Conservation (phyloP, 2,888 invertebrate genomes). For the Sarcophaga caerulescens region DNA sequence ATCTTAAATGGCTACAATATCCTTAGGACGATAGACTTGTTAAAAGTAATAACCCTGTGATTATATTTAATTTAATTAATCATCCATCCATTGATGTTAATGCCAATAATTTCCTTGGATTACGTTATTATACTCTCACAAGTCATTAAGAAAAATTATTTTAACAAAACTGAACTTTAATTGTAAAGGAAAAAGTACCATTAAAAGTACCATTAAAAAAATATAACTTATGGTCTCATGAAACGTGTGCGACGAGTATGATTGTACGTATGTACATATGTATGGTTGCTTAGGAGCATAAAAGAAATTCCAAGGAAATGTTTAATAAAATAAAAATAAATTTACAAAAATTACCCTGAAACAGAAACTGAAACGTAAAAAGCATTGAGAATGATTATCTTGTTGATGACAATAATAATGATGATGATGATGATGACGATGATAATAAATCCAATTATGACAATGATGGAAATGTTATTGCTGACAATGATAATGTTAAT, state of each 20-base stretch:
- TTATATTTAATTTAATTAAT: not conserved
- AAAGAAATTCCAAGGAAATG: conserved; percentile 53
- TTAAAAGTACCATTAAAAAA: not conserved
- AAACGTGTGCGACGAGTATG: too few species aligned
- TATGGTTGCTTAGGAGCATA: not conserved
- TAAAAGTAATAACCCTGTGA: not conserved
- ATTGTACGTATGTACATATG: too few species aligned
- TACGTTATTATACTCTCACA: not conserved
- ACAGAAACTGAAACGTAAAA: conserved; percentile 32
- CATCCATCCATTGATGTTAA: not conserved
- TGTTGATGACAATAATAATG: conserved; percentile 63
- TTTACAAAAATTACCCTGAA: conserved; percentile 54
- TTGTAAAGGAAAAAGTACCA: not conserved
- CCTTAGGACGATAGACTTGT: too few species aligned
- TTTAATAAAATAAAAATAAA: conserved; percentile 53
- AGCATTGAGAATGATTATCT: not conserved
- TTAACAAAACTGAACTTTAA: not conserved
- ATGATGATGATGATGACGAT: conserved; percentile 45
- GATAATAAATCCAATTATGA: conserved; percentile 68
- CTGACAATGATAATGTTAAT: conserved; percentile 29
- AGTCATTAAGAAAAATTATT: not conserved
- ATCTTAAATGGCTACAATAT: too few species aligned
- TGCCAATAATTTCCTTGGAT: not conserved
- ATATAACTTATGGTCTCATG: too few species aligned
- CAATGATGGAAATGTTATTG: conserved; percentile 50